These are phyloP conservation scores for Ctenodactylus gundi DNA, from an alignment of 2,113 vertebrate species.

Conservation along the genomic window DNA sequence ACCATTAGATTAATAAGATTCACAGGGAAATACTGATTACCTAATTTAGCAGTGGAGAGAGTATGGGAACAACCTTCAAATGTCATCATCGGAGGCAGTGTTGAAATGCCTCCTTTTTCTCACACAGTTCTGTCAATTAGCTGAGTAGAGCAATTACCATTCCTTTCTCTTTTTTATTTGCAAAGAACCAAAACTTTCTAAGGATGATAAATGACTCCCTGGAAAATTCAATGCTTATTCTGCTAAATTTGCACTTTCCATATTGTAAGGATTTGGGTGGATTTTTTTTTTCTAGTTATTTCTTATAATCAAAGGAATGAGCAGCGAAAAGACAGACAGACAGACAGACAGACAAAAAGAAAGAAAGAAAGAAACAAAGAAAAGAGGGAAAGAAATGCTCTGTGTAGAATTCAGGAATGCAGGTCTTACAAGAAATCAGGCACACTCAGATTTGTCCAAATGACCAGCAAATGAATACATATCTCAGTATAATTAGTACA, in stretches of 20 bases:
- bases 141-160: conserved; percentile 79
- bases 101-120: conserved; percentile 74
- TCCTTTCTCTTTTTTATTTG: conserved; percentile 81
- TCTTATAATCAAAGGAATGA: conserved; percentile 61
- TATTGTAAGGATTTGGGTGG: conserved; percentile 48
- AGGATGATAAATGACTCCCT: conserved; percentile 85
- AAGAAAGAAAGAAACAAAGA: not conserved
- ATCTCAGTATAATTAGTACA: conserved; percentile 77
- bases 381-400: not conserved
- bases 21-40: conserved; percentile 62
- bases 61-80: conserved; percentile 78
- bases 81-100: conserved; percentile 64
- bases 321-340: not conserved
- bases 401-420: conserved; percentile 49
- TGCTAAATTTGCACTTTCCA: conserved; percentile 82
- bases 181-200: conserved; percentile 82
- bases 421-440: conserved; percentile 47
- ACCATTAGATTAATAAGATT: conserved; percentile 65
- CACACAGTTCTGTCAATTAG: conserved; percentile 84
- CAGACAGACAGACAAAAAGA: no score
- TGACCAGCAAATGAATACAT: conserved; percentile 74
- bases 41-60: conserved; percentile 73
- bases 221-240: conserved; percentile 75
- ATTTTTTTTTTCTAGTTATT: conserved; percentile 67
- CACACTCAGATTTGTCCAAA: conserved; percentile 65